A percentile compares a stretch with the other conserved stretches of the same genome.
Evolutionary conservation across 2,797 vertebrate genomes (phyloP).

Genomic region (Enteromius paludinosus): DNA sequence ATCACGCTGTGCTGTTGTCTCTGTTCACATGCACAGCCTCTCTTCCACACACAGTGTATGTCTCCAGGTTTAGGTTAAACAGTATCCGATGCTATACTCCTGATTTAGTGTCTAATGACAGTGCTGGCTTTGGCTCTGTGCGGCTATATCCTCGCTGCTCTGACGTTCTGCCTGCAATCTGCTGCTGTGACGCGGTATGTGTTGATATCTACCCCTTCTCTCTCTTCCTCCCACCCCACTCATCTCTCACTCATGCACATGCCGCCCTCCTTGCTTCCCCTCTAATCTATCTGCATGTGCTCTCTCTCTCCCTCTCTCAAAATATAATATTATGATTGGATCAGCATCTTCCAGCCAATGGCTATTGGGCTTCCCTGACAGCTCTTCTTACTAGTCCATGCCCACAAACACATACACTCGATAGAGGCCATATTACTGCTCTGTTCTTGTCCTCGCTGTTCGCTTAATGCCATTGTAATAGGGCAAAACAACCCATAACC

Average conservation of each 20-base stretch:
- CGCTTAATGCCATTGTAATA: background rate
- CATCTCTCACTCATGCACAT: slow-evolving; percentile 37
- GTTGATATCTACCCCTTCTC: slow-evolving; percentile 51
- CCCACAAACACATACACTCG: background rate
- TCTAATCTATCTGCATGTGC: slow-evolving; percentile 29
- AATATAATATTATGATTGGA: slow-evolving; percentile 7
- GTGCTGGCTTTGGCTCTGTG: slow-evolving; percentile 32
- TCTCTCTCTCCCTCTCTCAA: background rate
- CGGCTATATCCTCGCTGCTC: slow-evolving; percentile 60
- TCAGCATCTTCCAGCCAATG: slow-evolving; percentile 8
- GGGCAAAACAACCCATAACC: background rate
- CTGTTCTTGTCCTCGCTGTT: background rate
- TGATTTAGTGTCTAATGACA: slow-evolving; percentile 27
- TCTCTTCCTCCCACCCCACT: slow-evolving; percentile 22
- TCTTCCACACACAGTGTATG: slow-evolving; percentile 22
- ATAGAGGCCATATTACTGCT: background rate
- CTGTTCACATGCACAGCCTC: slow-evolving; percentile 23
- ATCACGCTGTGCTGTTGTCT: slow-evolving; percentile 5
- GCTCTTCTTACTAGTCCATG: background rate
- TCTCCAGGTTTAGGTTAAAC: background rate
- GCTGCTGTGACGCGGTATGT: slow-evolving; percentile 53
- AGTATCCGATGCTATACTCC: slow-evolving; percentile 16
- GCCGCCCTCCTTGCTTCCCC: slow-evolving; percentile 20
- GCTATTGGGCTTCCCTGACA: background rate
- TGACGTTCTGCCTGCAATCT: slow-evolving; percentile 51